phyloP scores from a whole-genome alignment of 2,888 invertebrate species.

The Diplolepis rosae region DNA sequence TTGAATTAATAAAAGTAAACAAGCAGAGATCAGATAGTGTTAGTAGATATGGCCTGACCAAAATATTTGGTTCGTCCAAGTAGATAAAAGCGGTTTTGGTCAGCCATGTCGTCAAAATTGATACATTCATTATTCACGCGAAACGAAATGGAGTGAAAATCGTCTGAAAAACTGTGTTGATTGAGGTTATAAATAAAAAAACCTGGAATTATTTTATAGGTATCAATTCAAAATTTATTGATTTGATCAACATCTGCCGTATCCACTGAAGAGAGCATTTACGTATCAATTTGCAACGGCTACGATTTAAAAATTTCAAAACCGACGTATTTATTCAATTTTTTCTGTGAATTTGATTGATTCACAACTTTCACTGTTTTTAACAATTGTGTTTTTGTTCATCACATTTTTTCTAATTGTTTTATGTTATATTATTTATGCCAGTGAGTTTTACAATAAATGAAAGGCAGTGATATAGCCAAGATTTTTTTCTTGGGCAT shows the following conservation, averaged over 20 bases:
- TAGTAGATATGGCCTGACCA: not conserved
- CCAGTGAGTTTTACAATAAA: not conserved
- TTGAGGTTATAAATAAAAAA: not conserved
- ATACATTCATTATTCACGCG: not conserved
- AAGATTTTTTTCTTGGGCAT: not conserved
- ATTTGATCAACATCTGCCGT: not conserved
- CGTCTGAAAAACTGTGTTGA: not conserved
- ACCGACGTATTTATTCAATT: no score
- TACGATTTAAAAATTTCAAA: no score
- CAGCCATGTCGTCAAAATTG: constrained; percentile 7
- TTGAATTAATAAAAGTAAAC: constrained; percentile 3
- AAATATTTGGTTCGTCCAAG: not conserved
- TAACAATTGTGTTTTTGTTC: not conserved
- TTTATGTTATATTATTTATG: not conserved
- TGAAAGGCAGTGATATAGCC: constrained; percentile 1
- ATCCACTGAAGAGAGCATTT: not conserved
- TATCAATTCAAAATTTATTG: not conserved
- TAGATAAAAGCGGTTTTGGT: constrained; percentile 11
- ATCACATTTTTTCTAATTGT: not conserved
- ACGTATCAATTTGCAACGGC: not conserved
- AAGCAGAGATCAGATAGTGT: constrained; percentile 1
- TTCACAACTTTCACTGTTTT: not conserved
- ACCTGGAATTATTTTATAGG: not conserved
- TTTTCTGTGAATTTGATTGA: no score
- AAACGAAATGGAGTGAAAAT: not conserved